Conservation (phyloP, 2,113 vertebrate genomes). For the Myocastor coypus region DNA sequence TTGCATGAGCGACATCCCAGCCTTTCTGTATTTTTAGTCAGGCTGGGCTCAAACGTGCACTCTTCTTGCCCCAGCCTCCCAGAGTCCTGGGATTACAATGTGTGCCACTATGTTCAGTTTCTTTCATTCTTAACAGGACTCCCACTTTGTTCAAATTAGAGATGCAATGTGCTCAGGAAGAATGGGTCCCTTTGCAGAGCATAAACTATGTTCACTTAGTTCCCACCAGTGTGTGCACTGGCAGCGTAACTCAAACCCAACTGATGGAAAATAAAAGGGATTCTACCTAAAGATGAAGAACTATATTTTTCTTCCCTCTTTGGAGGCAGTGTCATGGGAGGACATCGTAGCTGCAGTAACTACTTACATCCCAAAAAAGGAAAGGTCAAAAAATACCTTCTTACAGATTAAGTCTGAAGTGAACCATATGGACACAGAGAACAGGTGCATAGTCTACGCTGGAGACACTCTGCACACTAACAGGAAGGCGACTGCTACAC, state of each 20-base stretch:
- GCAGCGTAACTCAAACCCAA: not conserved
- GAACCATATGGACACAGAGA: not conserved
- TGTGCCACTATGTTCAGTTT: not conserved
- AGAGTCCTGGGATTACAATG: not conserved
- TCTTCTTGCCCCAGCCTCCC: not conserved
- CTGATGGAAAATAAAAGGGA: not conserved
- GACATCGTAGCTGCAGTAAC: not conserved
- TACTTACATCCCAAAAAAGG: not conserved
- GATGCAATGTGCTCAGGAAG: not conserved
- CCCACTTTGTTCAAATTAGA: not conserved
- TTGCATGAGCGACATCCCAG: not conserved
- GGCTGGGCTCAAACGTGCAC: not conserved
- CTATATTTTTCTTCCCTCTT: not conserved
- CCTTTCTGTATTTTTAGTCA: not conserved
- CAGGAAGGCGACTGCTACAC: not conserved
- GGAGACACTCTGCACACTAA: not conserved
- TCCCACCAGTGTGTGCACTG: not conserved
- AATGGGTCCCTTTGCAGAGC: not conserved
- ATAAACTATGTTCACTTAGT: not conserved
- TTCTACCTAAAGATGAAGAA: not conserved
- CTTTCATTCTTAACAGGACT: slow-evolving; percentile 22
- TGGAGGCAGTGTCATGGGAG: not conserved
- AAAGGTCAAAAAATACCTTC: not conserved
- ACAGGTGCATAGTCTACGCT: not conserved
- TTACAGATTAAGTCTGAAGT: not conserved